Evolutionary conservation across 1,140 invertebrate genomes (phyloP).

Genomic region (Steinernema khuongi): DNA sequence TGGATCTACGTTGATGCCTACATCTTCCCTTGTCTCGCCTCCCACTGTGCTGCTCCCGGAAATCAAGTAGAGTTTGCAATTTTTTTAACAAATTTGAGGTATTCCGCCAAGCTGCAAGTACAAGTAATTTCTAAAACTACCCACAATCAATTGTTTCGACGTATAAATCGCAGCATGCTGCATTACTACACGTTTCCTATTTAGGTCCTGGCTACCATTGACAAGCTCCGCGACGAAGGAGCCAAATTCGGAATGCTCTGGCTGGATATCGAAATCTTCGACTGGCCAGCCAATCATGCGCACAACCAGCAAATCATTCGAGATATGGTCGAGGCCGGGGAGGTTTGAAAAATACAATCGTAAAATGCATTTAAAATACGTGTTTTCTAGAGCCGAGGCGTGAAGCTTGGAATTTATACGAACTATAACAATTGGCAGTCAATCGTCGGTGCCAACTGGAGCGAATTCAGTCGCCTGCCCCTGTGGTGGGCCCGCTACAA

Average conservation of each 20-base stretch:
- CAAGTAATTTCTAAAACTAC: too few species aligned
- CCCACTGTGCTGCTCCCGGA: slow-evolving; percentile 28
- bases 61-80: slow-evolving; percentile 27
- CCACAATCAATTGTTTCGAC: too few species aligned
- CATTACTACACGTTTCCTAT: neutral
- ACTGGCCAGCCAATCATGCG: slow-evolving; percentile 38
- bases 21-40: slow-evolving; percentile 39
- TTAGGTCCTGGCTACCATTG: slow-evolving; percentile 24
- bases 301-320: slow-evolving; percentile 26
- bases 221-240: slow-evolving; percentile 29
- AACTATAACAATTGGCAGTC: slow-evolving; percentile 42
- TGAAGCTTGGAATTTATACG: slow-evolving; percentile 25
- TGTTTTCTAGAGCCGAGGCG: neutral
- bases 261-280: slow-evolving; percentile 40
- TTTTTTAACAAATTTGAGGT: neutral
- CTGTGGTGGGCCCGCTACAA: slow-evolving; percentile 39
- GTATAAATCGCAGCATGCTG: neutral
- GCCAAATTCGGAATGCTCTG: slow-evolving; percentile 44
- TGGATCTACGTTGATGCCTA: slow-evolving; percentile 38
- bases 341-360: slow-evolving; percentile 10
- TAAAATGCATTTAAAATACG: neutral
- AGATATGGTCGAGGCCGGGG: slow-evolving; percentile 31
- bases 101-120: too few species aligned
- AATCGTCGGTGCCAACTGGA: slow-evolving; percentile 37
- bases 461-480: slow-evolving; percentile 23